Base-by-base conservation (phyloP, 2,113 vertebrate genomes). In the Hippocampus barbouri region DNA sequence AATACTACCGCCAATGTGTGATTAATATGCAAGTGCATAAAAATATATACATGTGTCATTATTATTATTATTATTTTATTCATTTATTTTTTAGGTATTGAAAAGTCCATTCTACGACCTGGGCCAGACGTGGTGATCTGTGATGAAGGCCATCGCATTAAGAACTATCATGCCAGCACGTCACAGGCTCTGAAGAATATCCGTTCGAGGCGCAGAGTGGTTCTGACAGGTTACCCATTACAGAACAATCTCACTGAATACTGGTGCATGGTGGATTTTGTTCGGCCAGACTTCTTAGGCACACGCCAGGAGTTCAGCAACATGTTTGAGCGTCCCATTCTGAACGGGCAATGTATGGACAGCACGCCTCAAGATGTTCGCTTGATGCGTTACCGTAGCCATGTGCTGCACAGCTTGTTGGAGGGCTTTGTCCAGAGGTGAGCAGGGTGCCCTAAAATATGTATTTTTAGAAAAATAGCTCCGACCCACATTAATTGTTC, bases 221-320 rank as follows among this genome's bases (percentile, higher is more conserved):
- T 99, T 53, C 91, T 99, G 66, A 99, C 97, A 0, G 97, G 97
- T 23, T 99, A 99, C 86, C 97, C 97, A 0, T 89, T 99, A 66
- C 97, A 99, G 90, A 99, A 99, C 92, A 99, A 99, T 92, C 95
- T 99, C 68, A 95, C 94, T 5, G 97, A 99, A 84, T 99, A 99
- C 81, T 99, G 97, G 97, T 99, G 97, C 89, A 99, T 99, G 97
- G 97, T 99, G 82, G 97, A 99, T 87, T 99, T 99, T 54, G 97
- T 99, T 12, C 90, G 97, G 57, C 97, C 97, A 0, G 96, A 99
- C 88, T 99, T 99, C 75, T 92, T 99, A 8, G 97, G 97, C 66
- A 98, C 97, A 0, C 91, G 97, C 53, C 97, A 99, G 89, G 97
- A 99, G 70, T 99, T 99, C 89, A 99, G 97, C 89, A 99, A 99